These are phyloP conservation scores for Dolichopus griseipennis DNA, from an alignment of 2,888 invertebrate genomes.

Conservation along the genomic window DNA sequence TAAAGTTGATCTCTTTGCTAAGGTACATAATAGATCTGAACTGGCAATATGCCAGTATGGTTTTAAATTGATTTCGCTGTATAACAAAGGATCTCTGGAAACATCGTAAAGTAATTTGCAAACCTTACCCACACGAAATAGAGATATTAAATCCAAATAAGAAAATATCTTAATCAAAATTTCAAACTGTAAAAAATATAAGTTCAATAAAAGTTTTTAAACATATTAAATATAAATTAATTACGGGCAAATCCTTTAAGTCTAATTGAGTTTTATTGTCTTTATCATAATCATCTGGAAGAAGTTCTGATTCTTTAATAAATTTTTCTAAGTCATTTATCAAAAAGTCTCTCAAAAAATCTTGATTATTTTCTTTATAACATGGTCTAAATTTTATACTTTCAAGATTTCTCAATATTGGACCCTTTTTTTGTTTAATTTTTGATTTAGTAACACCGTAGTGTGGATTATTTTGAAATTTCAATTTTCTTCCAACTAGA, in stretches of 20 bases:
- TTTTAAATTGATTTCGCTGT: slow-evolving; percentile 70
- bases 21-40: slow-evolving; percentile 49
- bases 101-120: slow-evolving; percentile 63
- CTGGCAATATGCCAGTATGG: slow-evolving; percentile 70
- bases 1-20: slow-evolving; percentile 53
- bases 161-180: slow-evolving; percentile 69
- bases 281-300: slow-evolving; percentile 19
- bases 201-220: background rate
- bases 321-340: slow-evolving; percentile 39
- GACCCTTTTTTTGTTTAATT: slow-evolving; percentile 31
- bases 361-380: slow-evolving; percentile 32
- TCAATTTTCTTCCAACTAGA: slow-evolving; percentile 55
- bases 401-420: slow-evolving; percentile 38
- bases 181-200: slow-evolving; percentile 59
- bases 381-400: slow-evolving; percentile 37
- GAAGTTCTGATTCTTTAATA: slow-evolving; percentile 27
- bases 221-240: slow-evolving; percentile 3
- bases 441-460: slow-evolving; percentile 28
- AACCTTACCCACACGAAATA: slow-evolving; percentile 67
- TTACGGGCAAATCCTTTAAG: slow-evolving; percentile 43
- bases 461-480: slow-evolving; percentile 27
- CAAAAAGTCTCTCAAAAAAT: slow-evolving; percentile 35
- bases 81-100: slow-evolving; percentile 66
- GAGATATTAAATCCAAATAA: slow-evolving; percentile 68
- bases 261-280: slow-evolving; percentile 18